Conservation (phyloP, 2,888 invertebrate genomes). For the Melanotus villosus region DNA sequence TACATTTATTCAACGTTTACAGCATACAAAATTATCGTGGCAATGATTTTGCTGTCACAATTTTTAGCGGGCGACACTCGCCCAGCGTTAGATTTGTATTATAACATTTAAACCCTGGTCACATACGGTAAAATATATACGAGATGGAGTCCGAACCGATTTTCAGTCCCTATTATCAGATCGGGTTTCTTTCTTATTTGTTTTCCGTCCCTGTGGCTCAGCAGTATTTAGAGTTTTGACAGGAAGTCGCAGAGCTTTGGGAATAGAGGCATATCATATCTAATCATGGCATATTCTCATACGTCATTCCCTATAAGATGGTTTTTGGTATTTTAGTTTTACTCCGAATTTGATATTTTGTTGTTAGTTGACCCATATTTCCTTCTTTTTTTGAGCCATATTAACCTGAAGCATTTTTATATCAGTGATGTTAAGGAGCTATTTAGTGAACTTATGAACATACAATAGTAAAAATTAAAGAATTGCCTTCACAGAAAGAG, state of each 20-base stretch:
- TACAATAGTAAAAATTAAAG: too few relatives aligned
- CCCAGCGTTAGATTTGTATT: slow-evolving; percentile 3
- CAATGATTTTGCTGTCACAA: too few relatives aligned
- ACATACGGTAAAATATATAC: slow-evolving; percentile 33
- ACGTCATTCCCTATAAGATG: slow-evolving; percentile 5
- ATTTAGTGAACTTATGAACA: too few relatives aligned
- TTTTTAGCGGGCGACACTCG: too few relatives aligned
- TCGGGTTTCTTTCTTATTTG: slow-evolving; percentile 56
- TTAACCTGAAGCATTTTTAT: too few relatives aligned
- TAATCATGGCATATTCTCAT: slow-evolving; percentile 38
- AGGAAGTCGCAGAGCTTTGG: slow-evolving; percentile 50
- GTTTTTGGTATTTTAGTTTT: not conserved
- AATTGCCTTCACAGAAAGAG: too few relatives aligned
- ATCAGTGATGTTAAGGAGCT: too few relatives aligned
- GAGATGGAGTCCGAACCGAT: slow-evolving; percentile 44
- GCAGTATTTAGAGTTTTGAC: slow-evolving; percentile 57
- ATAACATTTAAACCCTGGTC: slow-evolving; percentile 32
- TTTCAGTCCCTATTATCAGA: slow-evolving; percentile 52
- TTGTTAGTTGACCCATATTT: not conserved
- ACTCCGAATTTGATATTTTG: not conserved
- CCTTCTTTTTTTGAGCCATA: too few relatives aligned
- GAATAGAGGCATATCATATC: slow-evolving; percentile 46
- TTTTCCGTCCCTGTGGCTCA: slow-evolving; percentile 53
- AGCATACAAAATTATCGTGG: too few relatives aligned
- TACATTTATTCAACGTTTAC: too few relatives aligned